Conservation (phyloP, 2,797 vertebrate species). For the Cuculus canorus region DNA sequence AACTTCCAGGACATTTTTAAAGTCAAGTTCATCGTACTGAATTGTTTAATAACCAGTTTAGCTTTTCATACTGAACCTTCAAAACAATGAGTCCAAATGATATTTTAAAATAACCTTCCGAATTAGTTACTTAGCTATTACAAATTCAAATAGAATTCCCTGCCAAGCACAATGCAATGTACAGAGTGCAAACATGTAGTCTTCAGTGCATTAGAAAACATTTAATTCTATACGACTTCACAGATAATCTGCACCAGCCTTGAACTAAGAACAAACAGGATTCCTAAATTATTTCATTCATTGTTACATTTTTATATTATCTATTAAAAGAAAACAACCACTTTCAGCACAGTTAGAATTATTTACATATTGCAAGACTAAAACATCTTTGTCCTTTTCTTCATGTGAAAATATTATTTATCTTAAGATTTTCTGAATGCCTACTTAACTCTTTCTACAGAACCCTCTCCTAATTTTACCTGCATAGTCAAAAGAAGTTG, state of each 20-base stretch:
- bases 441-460: neutral
- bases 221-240: neutral
- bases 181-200: neutral
- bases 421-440: neutral
- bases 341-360: fast-evolving
- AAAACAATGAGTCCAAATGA: neutral
- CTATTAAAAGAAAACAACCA: neutral
- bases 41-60: slow-evolving; percentile 16
- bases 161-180: neutral
- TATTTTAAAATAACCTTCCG: neutral
- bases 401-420: neutral
- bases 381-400: neutral
- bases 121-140: neutral
- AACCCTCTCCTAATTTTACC: neutral
- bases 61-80: neutral
- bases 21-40: neutral
- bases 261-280: neutral
- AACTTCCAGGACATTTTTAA: neutral
- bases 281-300: neutral
- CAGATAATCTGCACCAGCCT: neutral
- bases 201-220: neutral
- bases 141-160: neutral
- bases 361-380: neutral
- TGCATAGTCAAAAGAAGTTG: neutral
- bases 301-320: neutral